Percentiles rank a stretch among this genome's conserved stretches.
phyloP scores from a whole-genome alignment of 2,113 vertebrate species.

The Crotalus viridis region DNA sequence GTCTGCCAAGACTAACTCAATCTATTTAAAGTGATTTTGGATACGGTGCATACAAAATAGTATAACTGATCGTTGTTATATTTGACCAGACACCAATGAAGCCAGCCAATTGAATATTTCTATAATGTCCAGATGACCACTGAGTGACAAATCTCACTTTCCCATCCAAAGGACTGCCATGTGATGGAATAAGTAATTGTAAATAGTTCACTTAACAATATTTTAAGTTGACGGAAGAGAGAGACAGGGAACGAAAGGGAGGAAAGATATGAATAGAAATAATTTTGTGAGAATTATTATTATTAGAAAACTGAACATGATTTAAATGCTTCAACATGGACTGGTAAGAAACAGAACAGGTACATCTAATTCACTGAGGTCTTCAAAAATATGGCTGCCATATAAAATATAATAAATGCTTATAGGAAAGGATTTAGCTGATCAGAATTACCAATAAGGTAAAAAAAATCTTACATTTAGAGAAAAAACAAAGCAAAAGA shows the following conservation, averaged over 20 bases:
- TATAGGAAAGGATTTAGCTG: not conserved
- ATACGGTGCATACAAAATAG: slow-evolving; percentile 66
- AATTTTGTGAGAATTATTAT: not conserved
- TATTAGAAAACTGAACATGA: not conserved
- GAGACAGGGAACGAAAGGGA: not conserved
- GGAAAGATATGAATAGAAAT: not conserved
- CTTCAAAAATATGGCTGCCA: rapidly evolving
- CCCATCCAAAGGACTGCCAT: not conserved
- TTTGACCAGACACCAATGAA: slow-evolving; percentile 72
- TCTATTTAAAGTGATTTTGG: slow-evolving; percentile 76
- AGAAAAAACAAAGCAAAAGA: not conserved
- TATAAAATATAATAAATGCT: not conserved
- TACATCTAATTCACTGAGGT: slow-evolving; percentile 3
- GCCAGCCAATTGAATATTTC: slow-evolving; percentile 63
- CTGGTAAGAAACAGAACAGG: not conserved
- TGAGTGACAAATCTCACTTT: not conserved
- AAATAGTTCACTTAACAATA: not conserved
- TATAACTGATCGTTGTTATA: slow-evolving; percentile 69
- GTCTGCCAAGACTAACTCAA: slow-evolving; percentile 71
- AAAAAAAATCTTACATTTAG: slow-evolving; percentile 23
- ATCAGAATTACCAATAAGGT: not conserved
- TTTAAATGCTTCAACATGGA: slow-evolving; percentile 62
- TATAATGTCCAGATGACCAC: not conserved
- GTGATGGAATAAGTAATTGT: not conserved
- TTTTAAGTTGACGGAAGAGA: not conserved